These are phyloP conservation scores for Seriola dumerili DNA, from an alignment of 2,113 vertebrate species.

Conservation along the genomic window DNA sequence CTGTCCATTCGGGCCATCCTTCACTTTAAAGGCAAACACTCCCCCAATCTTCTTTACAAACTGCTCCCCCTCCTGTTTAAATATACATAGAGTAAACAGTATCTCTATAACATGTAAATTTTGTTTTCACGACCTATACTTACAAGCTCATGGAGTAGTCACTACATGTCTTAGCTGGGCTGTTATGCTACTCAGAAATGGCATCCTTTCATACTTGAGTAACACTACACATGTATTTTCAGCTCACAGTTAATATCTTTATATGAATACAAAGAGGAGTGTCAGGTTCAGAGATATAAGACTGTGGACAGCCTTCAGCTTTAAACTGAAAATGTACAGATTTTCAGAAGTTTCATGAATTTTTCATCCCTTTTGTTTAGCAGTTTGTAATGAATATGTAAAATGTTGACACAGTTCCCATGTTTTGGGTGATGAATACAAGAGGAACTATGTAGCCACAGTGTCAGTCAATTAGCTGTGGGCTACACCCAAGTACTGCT, in stretches of 20 bases:
- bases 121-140: background rate
- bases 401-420: no score
- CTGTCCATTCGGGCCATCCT: conserved; percentile 91
- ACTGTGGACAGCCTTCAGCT: background rate
- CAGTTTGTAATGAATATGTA: no score
- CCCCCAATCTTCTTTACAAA: conserved; percentile 97
- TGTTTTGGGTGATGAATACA: no score
- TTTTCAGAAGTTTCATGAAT: no score
- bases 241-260: background rate
- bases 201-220: no score
- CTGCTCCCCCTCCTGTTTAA: conserved; percentile 91
- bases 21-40: conserved; percentile 96
- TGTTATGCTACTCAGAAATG: background rate
- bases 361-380: no score
- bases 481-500: no score
- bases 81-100: background rate
- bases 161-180: background rate
- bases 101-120: background rate
- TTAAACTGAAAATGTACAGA: background rate
- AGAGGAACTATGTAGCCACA: no score
- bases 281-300: background rate
- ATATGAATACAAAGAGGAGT: background rate
- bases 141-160: background rate
- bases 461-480: no score
- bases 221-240: background rate